Evolutionary conservation across 2,888 invertebrate genomes (phyloP), one percentile per base, ranked within the genome.

Genomic region (Hemithea aestivaria): DNA sequence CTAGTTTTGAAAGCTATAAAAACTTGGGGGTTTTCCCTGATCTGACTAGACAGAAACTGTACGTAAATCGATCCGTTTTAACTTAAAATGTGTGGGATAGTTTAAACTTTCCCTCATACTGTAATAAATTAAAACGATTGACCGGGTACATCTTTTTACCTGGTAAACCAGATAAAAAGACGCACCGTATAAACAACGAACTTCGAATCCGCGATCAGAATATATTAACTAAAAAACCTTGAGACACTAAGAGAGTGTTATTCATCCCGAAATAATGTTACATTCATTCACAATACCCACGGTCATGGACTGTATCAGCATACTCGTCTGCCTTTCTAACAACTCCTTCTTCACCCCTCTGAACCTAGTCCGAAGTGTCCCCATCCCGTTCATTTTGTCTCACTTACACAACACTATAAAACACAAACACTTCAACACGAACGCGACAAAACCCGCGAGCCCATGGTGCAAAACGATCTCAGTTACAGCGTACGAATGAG

Each of bases 321-420:
- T 81, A 63, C 90, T 91, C n/a, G 92, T 92, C 76, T 92, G 93
- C 55, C 90, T 87, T 51, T 93, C 92, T 49, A 94, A 69, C 61
- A 92, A 89, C 62, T 93, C 92, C 73, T 93, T 94, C 67, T 92
- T 93, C 41, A 95, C 87, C 23, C 95, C 95, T 60, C 94, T 90
- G 73, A 94, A 94, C 66, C 89, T 90, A 70, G 90, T 91, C 64
- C 90, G 88, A 42, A 89, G 82, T 32, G 90, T 87, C 30, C 89
- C 89, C 45, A 77, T 88, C 9, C 89, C 90, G 67, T 88, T 88
- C 87, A 83, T 85, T 54, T 56, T 79, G 40, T 58, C 44, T 48
- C 49, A 51, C 47, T 53, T 42, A 53, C 51, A 57, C 57, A 55
- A 54, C 64, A 64, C 57, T 56, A 51, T 60, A 44, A 53, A 62